phyloP scores from a whole-genome alignment of 2,888 invertebrate species.

The Octodonta nipae region DNA sequence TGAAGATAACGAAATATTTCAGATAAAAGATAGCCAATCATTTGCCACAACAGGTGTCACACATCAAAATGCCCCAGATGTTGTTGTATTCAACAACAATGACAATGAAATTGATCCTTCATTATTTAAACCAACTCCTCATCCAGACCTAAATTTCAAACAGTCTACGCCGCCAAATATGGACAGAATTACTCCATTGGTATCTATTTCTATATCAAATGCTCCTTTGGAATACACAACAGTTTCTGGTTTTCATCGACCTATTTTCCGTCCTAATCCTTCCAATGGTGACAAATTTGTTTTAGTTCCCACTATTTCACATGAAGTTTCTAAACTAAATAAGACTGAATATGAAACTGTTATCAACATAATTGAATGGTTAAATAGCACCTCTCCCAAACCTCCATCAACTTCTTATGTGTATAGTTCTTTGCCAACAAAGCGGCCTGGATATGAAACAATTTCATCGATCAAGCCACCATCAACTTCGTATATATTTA shows the following conservation, averaged over 20 bases:
- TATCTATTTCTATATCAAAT: constrained; percentile 30
- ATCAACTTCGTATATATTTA: constrained; percentile 36
- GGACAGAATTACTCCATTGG: constrained; percentile 21
- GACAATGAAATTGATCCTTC: constrained; percentile 35
- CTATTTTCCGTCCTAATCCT: constrained; percentile 34
- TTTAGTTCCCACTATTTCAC: constrained; percentile 42
- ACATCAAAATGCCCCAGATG: constrained; percentile 42
- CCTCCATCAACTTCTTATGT: constrained; percentile 32
- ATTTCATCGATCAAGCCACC: constrained; percentile 27
- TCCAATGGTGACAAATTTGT: constrained; percentile 39
- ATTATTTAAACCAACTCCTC: constrained; percentile 24
- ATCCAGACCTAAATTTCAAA: constrained; percentile 25
- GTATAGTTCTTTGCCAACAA: constrained; percentile 23
- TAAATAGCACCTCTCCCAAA: constrained; percentile 38
- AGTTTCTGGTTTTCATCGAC: constrained; percentile 32
- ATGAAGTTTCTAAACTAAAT: constrained; percentile 24
- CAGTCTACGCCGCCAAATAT: constrained; percentile 17
- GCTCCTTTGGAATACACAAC: constrained; percentile 28
- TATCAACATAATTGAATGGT: constrained; percentile 50
- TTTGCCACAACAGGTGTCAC: constrained; percentile 30
- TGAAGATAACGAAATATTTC: constrained; percentile 29
- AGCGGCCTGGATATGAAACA: constrained; percentile 2
- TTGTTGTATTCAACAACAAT: constrained; percentile 46
- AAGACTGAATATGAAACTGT: constrained; percentile 40
- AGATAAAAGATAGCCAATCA: constrained; percentile 22